Conservation (phyloP, 2,888 invertebrate genomes). For the Tinea semifulvella region DNA sequence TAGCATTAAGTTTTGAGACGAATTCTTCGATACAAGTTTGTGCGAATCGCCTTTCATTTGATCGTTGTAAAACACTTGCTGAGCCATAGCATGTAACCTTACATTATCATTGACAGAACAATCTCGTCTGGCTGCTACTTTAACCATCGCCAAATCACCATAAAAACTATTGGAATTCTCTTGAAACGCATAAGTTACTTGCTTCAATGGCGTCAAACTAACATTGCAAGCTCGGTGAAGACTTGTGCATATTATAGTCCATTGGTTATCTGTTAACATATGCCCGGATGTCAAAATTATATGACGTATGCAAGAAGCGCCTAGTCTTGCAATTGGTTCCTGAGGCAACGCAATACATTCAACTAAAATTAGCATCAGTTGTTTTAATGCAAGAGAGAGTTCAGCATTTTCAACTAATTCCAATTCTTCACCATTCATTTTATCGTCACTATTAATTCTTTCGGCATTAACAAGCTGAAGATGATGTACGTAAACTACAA, state of each 20-base stretch:
- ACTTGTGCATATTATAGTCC: slow-evolving; percentile 85
- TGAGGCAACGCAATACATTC: slow-evolving; percentile 92
- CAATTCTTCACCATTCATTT: slow-evolving; percentile 39
- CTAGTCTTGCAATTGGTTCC: slow-evolving; percentile 89
- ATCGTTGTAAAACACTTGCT: slow-evolving; percentile 83
- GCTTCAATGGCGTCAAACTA: slow-evolving; percentile 87
- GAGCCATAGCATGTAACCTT: slow-evolving; percentile 85
- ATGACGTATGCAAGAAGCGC: slow-evolving; percentile 91
- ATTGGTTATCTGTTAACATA: slow-evolving; percentile 82
- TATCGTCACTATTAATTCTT: slow-evolving; percentile 42
- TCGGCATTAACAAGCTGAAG: slow-evolving; percentile 70
- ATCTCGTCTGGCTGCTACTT: slow-evolving; percentile 91
- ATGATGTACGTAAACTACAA: slow-evolving; percentile 85
- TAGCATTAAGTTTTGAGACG: slow-evolving; percentile 56
- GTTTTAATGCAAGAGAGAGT: slow-evolving; percentile 82
- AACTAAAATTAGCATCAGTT: slow-evolving; percentile 83
- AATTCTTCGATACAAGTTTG: slow-evolving; percentile 44
- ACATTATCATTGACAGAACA: slow-evolving; percentile 86
- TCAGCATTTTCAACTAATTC: slow-evolving; percentile 67
- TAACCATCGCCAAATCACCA: slow-evolving; percentile 90
- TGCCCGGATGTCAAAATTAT: slow-evolving; percentile 85
- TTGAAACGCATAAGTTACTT: slow-evolving; percentile 89
- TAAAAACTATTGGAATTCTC: slow-evolving; percentile 94
- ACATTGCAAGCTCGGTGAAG: slow-evolving; percentile 85
- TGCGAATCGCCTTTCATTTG: slow-evolving; percentile 43